A percentile compares a stretch with the other conserved stretches of the same genome.
Evolutionary conservation across 2,888 invertebrate genomes (phyloP).

Genomic region (Agrochola lychnidis): DNA sequence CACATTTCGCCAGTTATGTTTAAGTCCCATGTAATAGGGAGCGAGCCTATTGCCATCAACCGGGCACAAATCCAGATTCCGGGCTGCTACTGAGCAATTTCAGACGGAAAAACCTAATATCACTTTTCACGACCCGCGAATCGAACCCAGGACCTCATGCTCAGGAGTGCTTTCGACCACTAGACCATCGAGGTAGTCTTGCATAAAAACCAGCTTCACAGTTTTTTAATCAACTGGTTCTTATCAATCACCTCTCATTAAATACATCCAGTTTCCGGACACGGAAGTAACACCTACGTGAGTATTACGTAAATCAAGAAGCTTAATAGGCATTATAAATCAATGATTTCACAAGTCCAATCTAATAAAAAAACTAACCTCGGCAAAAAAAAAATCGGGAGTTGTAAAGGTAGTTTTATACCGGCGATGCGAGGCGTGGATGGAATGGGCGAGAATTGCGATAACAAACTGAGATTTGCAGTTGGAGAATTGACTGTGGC

Average conservation of each 20-base stretch:
- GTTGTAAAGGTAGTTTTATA: too few relatives aligned
- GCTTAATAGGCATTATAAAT: constrained; percentile 1
- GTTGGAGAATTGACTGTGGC: too few relatives aligned
- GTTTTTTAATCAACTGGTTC: constrained; percentile 11
- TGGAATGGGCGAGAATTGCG: too few relatives aligned
- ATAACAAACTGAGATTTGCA: too few relatives aligned
- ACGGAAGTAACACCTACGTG: constrained; percentile 23
- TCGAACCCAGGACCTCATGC: not conserved
- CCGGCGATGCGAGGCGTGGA: too few relatives aligned
- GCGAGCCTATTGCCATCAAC: not conserved
- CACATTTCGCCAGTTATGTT: not conserved
- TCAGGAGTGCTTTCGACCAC: too few relatives aligned
- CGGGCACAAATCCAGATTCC: not conserved
- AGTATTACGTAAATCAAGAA: constrained; percentile 28
- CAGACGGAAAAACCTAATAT: not conserved
- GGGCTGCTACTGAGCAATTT: too few relatives aligned
- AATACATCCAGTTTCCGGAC: constrained; percentile 12
- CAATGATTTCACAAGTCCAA: not conserved
- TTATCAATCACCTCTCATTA: not conserved
- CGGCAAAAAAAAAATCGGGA: not conserved
- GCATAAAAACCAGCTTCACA: constrained; percentile 11
- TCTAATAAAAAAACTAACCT: not conserved
- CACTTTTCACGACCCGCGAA: too few relatives aligned
- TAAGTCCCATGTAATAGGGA: not conserved
- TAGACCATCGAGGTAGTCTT: not conserved